Base-by-base conservation (phyloP, 2,113 vertebrate species). In the Gracilinanus agilis region DNA sequence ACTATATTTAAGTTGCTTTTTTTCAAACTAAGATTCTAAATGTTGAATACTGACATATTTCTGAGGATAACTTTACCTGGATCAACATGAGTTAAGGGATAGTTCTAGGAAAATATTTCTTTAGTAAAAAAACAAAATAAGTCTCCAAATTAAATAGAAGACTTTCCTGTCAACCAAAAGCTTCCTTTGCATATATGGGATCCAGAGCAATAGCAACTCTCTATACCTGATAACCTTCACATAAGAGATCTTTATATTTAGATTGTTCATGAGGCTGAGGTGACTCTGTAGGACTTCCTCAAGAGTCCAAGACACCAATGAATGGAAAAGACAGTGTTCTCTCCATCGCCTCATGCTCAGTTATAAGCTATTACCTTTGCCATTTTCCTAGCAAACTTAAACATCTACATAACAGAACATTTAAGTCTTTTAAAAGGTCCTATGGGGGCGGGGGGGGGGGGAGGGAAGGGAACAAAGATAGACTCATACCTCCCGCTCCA, bases 401-500 rank as follows among this genome's bases (percentile, higher is more conserved):
- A 83, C 34, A 19, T 21, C 16, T 83, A 21, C 6, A 23, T 83
- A 83, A 83, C n/a, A 40, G 16, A 75, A 40, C 19, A 83, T 83
- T n/a, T 75, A 83, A 40, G 67, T 83, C 34, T 83, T 83, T 83
- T 23, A 40, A 19, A 83, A 83, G 67, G 67, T 1, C 67, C 6
- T 40, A 83, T 83, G 4, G n/a, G n/a, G 34, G n/a, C n/a, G n/a
- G n/a, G n/a, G n/a, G n/a, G n/a, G n/a, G n/a, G n/a, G n/a, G n/a
- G n/a, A n/a, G 19, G 67, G 2, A 9, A 8, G 56, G 56, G 61
- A 10, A n/a, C 61, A 75, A 96, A 97, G 97, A 97, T 88, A 40
- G 40, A 44, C 96, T 96, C 99, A 94, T 98, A 99, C 99, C 99
- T 99, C 99, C 96, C 99, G 98, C 95, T 99, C 99, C 98, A 99